phyloP scores from a whole-genome alignment of 2,797 vertebrate genomes.

The Centropyge bicolor region DNA sequence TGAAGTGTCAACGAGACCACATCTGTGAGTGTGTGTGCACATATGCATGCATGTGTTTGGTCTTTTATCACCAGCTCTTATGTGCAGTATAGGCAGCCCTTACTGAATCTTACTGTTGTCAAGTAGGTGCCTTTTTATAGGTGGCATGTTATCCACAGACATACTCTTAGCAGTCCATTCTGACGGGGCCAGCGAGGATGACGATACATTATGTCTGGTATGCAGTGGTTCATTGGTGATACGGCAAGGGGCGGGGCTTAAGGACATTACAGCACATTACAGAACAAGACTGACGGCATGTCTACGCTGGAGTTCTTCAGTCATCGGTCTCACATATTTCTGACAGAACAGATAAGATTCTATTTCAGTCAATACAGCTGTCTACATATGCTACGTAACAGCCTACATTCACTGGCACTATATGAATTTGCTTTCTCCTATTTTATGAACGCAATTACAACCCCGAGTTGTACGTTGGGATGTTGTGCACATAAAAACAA shows the following conservation, averaged over 20 bases:
- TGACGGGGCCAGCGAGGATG: slow-evolving; percentile 41
- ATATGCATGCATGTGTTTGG: slow-evolving; percentile 50
- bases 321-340: not conserved
- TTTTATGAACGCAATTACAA: too few species aligned
- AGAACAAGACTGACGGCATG: slow-evolving; percentile 7
- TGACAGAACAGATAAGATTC: not conserved
- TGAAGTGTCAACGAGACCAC: slow-evolving; percentile 68
- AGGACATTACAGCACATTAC: slow-evolving; percentile 19
- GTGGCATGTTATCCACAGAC: slow-evolving; percentile 56
- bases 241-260: slow-evolving; percentile 5
- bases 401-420: not conserved
- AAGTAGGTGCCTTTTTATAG: slow-evolving; percentile 76
- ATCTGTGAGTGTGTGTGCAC: slow-evolving; percentile 48
- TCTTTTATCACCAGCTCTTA: slow-evolving; percentile 71
- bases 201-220: slow-evolving; percentile 66
- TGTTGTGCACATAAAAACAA: too few species aligned
- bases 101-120: slow-evolving; percentile 63
- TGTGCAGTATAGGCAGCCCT: slow-evolving; percentile 45
- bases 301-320: not conserved
- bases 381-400: not conserved
- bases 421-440: too few species aligned
- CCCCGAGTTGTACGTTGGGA: too few species aligned
- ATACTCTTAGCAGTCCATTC: slow-evolving; percentile 52
- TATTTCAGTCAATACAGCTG: slow-evolving; percentile 1
- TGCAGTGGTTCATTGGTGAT: slow-evolving; percentile 42